Evolutionary conservation across 23 tunicate genomes (phyloP).

Genomic region (Styela clava): DNA sequence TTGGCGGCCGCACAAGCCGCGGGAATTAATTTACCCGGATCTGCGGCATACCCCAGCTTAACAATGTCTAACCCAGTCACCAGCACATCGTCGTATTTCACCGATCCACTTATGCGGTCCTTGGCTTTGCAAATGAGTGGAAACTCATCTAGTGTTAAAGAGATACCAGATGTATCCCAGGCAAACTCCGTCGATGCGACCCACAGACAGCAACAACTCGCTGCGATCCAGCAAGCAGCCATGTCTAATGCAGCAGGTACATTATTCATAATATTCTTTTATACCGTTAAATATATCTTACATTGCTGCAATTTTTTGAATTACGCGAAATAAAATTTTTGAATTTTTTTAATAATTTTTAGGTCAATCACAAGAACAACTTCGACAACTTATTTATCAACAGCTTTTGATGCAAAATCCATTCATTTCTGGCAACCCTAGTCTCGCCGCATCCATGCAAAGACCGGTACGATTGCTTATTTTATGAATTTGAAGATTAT

Average conservation of each 20-base stretch:
- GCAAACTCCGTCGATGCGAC: slow-evolving; percentile 8
- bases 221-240: slow-evolving; percentile 68
- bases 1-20: slow-evolving; percentile 81
- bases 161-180: neutral
- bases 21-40: slow-evolving; percentile 33
- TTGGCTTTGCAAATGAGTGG: slow-evolving; percentile 22
- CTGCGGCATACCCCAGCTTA: neutral
- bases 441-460: slow-evolving; percentile 31
- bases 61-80: neutral
- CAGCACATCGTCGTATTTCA: neutral
- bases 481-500: neutral
- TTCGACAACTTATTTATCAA: slow-evolving; percentile 73
- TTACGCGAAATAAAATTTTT: too few relatives aligned
- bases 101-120: slow-evolving; percentile 8
- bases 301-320: too few relatives aligned
- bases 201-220: slow-evolving; percentile 32
- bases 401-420: slow-evolving; percentile 72
- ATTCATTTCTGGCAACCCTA: slow-evolving; percentile 42
- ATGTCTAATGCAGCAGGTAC: neutral
- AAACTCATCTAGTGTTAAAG: neutral
- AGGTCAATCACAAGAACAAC: slow-evolving; percentile 55
- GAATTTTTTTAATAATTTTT: too few relatives aligned
- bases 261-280: neutral
- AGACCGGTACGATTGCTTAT: slow-evolving; percentile 31
- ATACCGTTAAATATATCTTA: too few relatives aligned